Conservation (phyloP, 2,797 vertebrate genomes). For the Synaphobranchus kaupii region DNA sequence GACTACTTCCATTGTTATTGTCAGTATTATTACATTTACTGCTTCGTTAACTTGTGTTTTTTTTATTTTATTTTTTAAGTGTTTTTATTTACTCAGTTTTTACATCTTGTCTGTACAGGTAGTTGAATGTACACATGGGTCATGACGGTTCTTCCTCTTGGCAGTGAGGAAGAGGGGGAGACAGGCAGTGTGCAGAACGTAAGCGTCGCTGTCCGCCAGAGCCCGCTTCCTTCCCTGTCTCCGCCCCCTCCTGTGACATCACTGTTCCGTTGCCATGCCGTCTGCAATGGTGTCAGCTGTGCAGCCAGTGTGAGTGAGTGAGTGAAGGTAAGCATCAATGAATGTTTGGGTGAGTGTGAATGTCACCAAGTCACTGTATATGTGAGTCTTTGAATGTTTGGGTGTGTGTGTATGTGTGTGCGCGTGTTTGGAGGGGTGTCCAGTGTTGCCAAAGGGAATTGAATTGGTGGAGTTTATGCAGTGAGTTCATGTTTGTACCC, state of each 20-base stretch:
- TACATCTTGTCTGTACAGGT: slow-evolving; percentile 61
- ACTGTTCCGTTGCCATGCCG: neutral
- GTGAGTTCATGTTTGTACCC: neutral
- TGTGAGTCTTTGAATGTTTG: neutral
- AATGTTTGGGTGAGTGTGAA: slow-evolving; percentile 2
- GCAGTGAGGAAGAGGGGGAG: neutral
- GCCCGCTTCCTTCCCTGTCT: neutral
- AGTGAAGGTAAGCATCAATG: neutral
- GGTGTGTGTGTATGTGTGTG: slow-evolving; percentile 1
- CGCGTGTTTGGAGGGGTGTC: neutral
- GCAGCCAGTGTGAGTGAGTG: neutral
- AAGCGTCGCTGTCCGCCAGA: neutral
- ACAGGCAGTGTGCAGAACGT: neutral
- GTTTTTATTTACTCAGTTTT: slow-evolving; percentile 33
- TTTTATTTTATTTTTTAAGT: neutral
- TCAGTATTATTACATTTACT: slow-evolving; percentile 41
- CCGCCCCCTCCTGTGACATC: neutral
- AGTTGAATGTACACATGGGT: slow-evolving; percentile 54
- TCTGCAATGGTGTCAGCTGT: neutral
- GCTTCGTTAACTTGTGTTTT: slow-evolving; percentile 34
- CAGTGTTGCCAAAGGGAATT: neutral
- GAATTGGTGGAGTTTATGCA: neutral
- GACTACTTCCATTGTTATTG: slow-evolving; percentile 39
- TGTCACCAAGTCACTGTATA: neutral
- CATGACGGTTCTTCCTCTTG: slow-evolving; percentile 33